Conservation (phyloP, 2,888 invertebrate genomes). For the Andrena praecox region DNA sequence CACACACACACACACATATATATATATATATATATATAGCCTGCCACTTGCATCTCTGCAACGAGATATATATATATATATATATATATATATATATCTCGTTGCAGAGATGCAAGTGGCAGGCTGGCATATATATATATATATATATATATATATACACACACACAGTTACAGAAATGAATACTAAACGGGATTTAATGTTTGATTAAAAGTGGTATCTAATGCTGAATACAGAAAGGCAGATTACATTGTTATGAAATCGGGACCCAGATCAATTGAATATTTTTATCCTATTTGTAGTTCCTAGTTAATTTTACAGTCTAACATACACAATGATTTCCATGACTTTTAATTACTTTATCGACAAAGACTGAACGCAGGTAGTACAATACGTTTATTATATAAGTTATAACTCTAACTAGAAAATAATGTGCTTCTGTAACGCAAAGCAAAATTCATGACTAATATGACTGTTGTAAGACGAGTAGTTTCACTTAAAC, state of each 20-base stretch:
- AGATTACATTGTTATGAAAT: slow-evolving; percentile 57
- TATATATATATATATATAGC: no score
- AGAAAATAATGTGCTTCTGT: slow-evolving; percentile 52
- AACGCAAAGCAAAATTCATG: slow-evolving; percentile 43
- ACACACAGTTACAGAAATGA: slow-evolving; percentile 33
- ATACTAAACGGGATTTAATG: slow-evolving; percentile 27
- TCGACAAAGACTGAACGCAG: slow-evolving; percentile 82
- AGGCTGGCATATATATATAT: neutral
- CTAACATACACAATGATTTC: slow-evolving; percentile 58
- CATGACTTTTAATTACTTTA: slow-evolving; percentile 76
- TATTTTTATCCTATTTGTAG: slow-evolving; percentile 75
- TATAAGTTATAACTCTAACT: slow-evolving; percentile 61
- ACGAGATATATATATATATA: no score
- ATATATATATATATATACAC: neutral
- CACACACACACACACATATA: neutral
- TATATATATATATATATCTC: no score
- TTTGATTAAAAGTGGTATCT: slow-evolving; percentile 31
- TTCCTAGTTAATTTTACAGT: slow-evolving; percentile 75
- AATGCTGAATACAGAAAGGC: slow-evolving; percentile 38
- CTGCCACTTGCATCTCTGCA: no score
- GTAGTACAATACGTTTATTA: slow-evolving; percentile 76
- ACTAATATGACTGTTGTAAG: slow-evolving; percentile 28
- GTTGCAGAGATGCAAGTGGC: no score
- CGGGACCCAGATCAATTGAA: slow-evolving; percentile 70
- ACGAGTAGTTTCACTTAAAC: slow-evolving; percentile 27